These are phyloP conservation scores for Drosophila kambysellisi DNA, from an alignment of 2,888 invertebrate species.

Conservation along the genomic window DNA sequence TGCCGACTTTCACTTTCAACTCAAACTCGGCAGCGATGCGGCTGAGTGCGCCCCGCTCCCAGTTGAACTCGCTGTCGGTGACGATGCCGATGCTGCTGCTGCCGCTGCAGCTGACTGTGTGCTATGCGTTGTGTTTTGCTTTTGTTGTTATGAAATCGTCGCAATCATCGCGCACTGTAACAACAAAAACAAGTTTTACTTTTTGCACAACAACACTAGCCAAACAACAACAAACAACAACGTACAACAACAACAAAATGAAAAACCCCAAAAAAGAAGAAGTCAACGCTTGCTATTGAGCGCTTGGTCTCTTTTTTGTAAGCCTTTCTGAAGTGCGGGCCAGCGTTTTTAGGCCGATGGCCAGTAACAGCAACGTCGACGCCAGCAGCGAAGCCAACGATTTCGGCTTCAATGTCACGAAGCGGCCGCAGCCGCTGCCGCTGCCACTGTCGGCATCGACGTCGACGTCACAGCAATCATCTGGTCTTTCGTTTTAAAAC, in stretches of 20 bases:
- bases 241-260: conserved; percentile 25
- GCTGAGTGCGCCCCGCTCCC: conserved; percentile 61
- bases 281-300: conserved; percentile 74
- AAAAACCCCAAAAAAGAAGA: conserved; percentile 37
- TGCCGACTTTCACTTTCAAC: conserved; percentile 76
- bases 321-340: conserved; percentile 32
- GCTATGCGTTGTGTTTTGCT: conserved; percentile 23
- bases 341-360: conserved; percentile 72
- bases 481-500: conserved; percentile 38
- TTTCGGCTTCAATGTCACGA: conserved; percentile 75
- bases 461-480: conserved; percentile 31
- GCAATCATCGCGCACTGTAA: conserved; percentile 60
- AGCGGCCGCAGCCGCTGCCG: conserved; percentile 38
- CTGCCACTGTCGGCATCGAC: conserved; percentile 6
- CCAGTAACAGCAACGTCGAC: conserved; percentile 44
- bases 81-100: conserved; percentile 8
- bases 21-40: conserved; percentile 46
- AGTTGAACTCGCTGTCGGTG: conserved; percentile 37
- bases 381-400: conserved; percentile 25
- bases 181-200: conserved; percentile 70
- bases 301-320: conserved; percentile 68
- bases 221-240: conserved; percentile 3
- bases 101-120: conserved; percentile 5
- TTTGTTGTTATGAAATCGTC: conserved; percentile 72
- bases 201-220: conserved; percentile 62